phyloP scores from a whole-genome alignment of 2,113 vertebrate genomes.

The Camelus bactrianus region DNA sequence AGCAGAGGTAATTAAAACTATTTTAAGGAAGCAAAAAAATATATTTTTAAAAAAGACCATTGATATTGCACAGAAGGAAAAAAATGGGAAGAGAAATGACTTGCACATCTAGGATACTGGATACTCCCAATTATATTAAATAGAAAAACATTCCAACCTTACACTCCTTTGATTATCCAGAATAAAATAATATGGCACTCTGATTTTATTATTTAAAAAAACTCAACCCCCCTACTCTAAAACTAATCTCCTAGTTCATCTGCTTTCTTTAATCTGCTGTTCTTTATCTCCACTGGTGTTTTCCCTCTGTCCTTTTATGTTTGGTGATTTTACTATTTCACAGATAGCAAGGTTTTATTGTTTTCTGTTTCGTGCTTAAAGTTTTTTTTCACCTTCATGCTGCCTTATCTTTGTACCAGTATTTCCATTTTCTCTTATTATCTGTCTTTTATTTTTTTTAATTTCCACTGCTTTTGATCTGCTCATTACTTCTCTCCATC shows the following conservation, averaged over 20 bases:
- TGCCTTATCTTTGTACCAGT: slow-evolving; percentile 2
- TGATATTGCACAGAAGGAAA: not conserved
- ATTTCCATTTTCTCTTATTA: not conserved
- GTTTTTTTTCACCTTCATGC: not conserved
- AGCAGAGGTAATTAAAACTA: not conserved
- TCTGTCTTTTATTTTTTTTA: not conserved
- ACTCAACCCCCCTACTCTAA: not conserved
- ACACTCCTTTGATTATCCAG: not conserved
- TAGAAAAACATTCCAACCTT: not conserved
- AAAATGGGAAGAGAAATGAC: not conserved
- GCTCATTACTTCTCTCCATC: not conserved
- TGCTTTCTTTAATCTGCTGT: not conserved
- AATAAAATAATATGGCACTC: not conserved
- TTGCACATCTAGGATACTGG: not conserved
- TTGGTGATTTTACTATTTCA: slow-evolving; percentile 18
- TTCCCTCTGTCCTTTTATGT: not conserved
- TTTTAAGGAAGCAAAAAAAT: not conserved
- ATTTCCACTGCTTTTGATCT: not conserved
- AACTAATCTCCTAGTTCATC: not conserved
- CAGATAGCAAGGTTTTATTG: slow-evolving; percentile 9
- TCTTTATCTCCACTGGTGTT: not conserved
- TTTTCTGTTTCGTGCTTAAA: not conserved
- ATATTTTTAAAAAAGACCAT: not conserved
- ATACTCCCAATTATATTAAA: not conserved
- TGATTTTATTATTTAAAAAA: not conserved